Conservation (phyloP, 2,888 invertebrate species). For the Phragmatobia fuliginosa region DNA sequence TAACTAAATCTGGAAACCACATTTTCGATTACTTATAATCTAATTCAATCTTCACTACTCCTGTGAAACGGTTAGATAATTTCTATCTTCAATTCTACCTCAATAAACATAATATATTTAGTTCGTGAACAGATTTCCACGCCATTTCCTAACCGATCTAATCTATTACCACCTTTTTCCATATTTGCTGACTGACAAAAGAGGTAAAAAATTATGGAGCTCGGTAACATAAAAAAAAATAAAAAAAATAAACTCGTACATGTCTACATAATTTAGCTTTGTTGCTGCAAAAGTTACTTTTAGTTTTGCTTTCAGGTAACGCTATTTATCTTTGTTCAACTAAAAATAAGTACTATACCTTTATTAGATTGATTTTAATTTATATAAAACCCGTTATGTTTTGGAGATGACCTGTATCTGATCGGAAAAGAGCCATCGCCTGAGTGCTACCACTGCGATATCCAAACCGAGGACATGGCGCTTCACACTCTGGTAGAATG, state of each 20-base stretch:
- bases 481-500: no score
- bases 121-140: slow-evolving; percentile 2
- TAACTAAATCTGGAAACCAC: neutral
- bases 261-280: neutral
- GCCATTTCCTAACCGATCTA: neutral
- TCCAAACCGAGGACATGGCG: no score
- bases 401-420: no score
- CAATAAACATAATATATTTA: neutral
- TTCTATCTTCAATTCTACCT: neutral
- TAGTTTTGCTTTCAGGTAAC: neutral
- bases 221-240: neutral
- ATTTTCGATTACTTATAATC: neutral
- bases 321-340: neutral
- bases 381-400: no score
- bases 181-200: neutral
- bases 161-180: slow-evolving; percentile 1
- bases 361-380: no score
- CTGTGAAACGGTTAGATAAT: slow-evolving; percentile 13
- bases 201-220: neutral
- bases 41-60: slow-evolving; percentile 18
- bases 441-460: no score
- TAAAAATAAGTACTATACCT: neutral
- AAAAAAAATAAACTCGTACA: neutral
- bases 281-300: neutral
- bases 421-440: no score